Base-by-base conservation (phyloP, 1,140 invertebrate genomes). In the Drosophila sp. region DNA sequence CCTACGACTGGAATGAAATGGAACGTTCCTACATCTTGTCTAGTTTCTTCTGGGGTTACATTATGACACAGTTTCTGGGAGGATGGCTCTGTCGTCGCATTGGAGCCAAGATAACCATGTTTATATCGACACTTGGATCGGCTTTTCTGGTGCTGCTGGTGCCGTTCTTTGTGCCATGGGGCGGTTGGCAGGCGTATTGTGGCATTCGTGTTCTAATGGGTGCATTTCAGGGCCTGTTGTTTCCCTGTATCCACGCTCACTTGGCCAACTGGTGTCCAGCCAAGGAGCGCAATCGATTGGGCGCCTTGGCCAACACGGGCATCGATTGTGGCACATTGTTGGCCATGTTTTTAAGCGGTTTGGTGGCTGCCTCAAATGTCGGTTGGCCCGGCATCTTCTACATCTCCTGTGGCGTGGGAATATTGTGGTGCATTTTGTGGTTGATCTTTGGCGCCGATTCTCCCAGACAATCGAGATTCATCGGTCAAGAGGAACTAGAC, bases 341-440 rank as follows among this genome's bases (percentile, higher is more conserved):
- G 3, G 87, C 96, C 0, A 93, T 95, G 9, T 93, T 97, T 91
- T 13, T 84, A 3, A 94, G 94, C 34, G 96, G 96, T 0, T 63
- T 93, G 5, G 86, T 97, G 1, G 94, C 95, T 0, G 93, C 92
- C 2, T 95, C 94, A 0, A 72, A 70, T 0, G 69, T 93, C 2
- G 96, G 96, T 0, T 97, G 96, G 96, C 96, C 96, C 0, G 93
- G 94, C 14, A 94, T 96, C 6, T 97, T 97, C 89, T 97, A 97
- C 79, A 83, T 94, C 0, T 96, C 97, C 80, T 96, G 96, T 58
- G 92, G 79, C 4, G 63, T 94, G 0, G 93, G 94, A 9, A 66
- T 96, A 0, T 0, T 93, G 0, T 96, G 95, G 94, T 93, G 93
- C 7, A 67, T 94, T 0, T 6, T 94, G 0, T 97, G 95, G 94